Conservation (phyloP, 35 echinoderm and acorn worm species). For the Holothuria glaberrima region DNA sequence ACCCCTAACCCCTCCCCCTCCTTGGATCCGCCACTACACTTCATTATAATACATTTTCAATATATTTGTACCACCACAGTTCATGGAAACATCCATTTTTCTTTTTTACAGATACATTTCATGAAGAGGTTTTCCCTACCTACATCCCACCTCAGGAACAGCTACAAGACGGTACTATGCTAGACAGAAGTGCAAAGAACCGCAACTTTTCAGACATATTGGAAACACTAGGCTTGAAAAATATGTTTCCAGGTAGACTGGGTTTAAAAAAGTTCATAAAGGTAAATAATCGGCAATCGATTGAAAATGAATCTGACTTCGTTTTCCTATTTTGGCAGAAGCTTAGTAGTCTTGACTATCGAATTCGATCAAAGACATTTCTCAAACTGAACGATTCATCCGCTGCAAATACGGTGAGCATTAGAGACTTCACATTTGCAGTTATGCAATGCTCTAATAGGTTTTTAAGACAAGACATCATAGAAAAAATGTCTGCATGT, state of each 20-base stretch:
- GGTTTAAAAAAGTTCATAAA: background rate
- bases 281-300: background rate
- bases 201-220: background rate
- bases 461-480: background rate
- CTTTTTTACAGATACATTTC: too few species aligned
- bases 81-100: too few species aligned
- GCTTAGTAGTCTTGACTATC: slow-evolving; percentile 1
- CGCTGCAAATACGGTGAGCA: background rate
- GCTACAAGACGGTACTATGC: too few species aligned
- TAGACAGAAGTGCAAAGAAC: too few species aligned
- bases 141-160: too few species aligned
- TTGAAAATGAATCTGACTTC: background rate
- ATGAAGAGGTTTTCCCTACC: too few species aligned
- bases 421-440: background rate
- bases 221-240: background rate
- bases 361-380: background rate
- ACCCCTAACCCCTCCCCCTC: too few species aligned
- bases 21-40: too few species aligned
- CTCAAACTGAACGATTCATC: background rate
- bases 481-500: slow-evolving; percentile 19
- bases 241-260: background rate
- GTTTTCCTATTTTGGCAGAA: background rate
- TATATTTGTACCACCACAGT: too few species aligned
- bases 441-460: background rate
- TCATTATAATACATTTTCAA: too few species aligned